These are phyloP conservation scores for Rhagium mordax DNA, from an alignment of 2,888 invertebrate species.

Conservation along the genomic window DNA sequence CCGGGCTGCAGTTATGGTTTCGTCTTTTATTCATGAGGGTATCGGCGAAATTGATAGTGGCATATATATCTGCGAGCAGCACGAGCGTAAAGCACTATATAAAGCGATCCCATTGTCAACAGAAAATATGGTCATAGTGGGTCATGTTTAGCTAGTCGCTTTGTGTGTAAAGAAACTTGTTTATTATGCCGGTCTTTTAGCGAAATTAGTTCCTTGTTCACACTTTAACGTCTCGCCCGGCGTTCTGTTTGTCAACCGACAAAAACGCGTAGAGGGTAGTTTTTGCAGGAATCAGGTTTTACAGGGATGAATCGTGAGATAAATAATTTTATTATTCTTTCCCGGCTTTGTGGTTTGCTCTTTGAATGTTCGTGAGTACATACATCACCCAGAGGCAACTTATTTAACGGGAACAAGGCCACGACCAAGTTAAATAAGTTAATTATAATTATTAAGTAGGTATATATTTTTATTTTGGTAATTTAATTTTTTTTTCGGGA, in stretches of 20 bases:
- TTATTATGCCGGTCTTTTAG: conserved; percentile 35
- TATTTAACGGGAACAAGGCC: conserved; percentile 2
- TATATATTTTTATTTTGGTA: no score
- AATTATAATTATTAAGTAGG: no score
- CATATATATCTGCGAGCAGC: conserved; percentile 34
- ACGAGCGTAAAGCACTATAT: conserved; percentile 52
- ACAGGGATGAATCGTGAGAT: conserved; percentile 13
- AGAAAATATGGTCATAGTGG: conserved; percentile 49
- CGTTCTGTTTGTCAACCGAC: conserved; percentile 3
- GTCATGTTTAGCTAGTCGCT: conserved; percentile 29
- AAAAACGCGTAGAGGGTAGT: conserved; percentile 16
- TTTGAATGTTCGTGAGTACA: background rate
- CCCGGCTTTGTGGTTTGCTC: background rate
- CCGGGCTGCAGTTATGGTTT: conserved; percentile 27
- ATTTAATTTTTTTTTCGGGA: no score
- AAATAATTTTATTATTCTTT: conserved; percentile 18
- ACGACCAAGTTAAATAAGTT: conserved; percentile 10
- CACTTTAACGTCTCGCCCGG: conserved; percentile 14
- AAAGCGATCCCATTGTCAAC: conserved; percentile 50
- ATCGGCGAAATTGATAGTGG: conserved; percentile 39
- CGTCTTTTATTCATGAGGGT: conserved; percentile 41
- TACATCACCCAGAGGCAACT: conserved; percentile 12
- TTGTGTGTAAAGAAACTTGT: conserved; percentile 33
- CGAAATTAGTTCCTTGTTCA: conserved; percentile 31
- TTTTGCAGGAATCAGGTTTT: conserved; percentile 25